Evolutionary conservation across 2,888 invertebrate genomes (phyloP).

Genomic region (Tenthredo scrophulariae): DNA sequence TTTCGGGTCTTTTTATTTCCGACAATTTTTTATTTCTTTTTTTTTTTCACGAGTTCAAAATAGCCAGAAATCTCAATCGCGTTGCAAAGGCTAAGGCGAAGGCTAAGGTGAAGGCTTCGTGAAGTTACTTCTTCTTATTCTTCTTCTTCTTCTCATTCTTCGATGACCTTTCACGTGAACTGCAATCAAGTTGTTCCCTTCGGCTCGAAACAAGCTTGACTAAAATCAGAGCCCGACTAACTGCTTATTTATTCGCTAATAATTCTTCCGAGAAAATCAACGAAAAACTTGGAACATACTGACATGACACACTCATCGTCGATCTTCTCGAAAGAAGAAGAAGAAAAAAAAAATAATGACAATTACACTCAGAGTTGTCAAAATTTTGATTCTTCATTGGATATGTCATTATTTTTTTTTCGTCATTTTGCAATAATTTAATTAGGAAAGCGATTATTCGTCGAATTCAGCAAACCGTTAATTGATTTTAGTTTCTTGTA

Average conservation of each 20-base stretch:
- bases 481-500: not conserved
- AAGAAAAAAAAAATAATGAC: too few relatives aligned
- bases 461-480: too few relatives aligned
- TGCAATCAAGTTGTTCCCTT: conserved; percentile 43
- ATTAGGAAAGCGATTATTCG: too few relatives aligned
- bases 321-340: not conserved
- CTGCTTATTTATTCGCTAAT: conserved; percentile 27
- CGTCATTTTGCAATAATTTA: too few relatives aligned
- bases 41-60: conserved; percentile 7
- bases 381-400: too few relatives aligned
- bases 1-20: not conserved
- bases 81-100: conserved; percentile 27
- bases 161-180: conserved; percentile 47
- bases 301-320: not conserved
- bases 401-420: too few relatives aligned
- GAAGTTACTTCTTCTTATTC: conserved; percentile 13
- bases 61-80: not conserved
- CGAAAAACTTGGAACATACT: not conserved
- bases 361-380: too few relatives aligned
- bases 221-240: conserved; percentile 24
- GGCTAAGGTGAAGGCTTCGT: conserved; percentile 30
- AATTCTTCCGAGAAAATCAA: conserved; percentile 9
- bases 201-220: conserved; percentile 19
- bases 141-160: not conserved
- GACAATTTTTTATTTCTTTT: not conserved